Evolutionary conservation across 2,113 vertebrate genomes (phyloP).

Genomic region (Protobothrops flavoviridis): DNA sequence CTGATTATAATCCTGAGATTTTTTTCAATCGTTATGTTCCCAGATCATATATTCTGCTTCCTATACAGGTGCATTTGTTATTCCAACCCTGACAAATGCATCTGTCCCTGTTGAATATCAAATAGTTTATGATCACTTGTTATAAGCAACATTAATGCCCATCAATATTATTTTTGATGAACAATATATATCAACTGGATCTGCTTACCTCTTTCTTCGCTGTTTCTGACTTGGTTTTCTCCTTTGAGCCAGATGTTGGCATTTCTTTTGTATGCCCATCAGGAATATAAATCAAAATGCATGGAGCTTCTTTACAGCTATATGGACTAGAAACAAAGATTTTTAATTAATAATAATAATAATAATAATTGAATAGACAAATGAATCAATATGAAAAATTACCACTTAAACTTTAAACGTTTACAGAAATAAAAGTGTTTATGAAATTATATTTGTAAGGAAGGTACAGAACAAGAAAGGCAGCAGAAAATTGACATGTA

Average conservation of each 20-base stretch:
- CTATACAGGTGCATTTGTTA: background rate
- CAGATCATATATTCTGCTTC: background rate
- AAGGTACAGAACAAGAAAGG: background rate
- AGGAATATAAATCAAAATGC: conserved; percentile 92
- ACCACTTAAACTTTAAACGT: background rate
- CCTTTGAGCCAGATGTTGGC: conserved; percentile 95
- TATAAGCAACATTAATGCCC: background rate
- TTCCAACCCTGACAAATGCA: too few species aligned
- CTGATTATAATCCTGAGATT: background rate
- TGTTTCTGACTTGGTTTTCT: conserved; percentile 85
- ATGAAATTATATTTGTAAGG: background rate
- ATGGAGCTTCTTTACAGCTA: conserved; percentile 93
- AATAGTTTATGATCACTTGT: background rate
- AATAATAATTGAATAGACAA: background rate
- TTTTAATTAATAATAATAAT: background rate
- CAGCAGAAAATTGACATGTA: background rate
- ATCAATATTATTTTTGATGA: background rate
- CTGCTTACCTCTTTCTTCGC: conserved; percentile 76
- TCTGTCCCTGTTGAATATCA: background rate
- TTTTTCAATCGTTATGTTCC: background rate
- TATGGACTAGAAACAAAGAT: conserved; percentile 77
- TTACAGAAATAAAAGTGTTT: background rate
- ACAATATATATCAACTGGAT: background rate
- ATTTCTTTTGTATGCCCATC: conserved; percentile 98
- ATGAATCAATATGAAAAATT: conserved; percentile 3